A percentile compares a stretch with the other conserved stretches of the same genome.
phyloP scores from a whole-genome alignment of 2,113 vertebrate genomes.

The Ailuropoda melanoleuca region DNA sequence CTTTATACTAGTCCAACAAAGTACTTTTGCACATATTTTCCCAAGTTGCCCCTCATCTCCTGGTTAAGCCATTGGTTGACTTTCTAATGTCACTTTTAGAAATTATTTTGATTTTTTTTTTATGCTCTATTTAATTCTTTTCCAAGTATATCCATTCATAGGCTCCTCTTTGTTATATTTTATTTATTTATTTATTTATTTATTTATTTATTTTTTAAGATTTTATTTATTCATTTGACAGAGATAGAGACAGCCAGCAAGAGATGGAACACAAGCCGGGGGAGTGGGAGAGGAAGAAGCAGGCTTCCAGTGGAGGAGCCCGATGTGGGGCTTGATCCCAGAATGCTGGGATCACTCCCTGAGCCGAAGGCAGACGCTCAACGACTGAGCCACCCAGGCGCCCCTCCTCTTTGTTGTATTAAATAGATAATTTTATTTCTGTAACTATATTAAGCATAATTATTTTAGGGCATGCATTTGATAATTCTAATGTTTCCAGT shows the following conservation, averaged over 20 bases:
- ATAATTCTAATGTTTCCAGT: background rate
- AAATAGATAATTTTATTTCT: conserved; percentile 4
- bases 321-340: too few species aligned
- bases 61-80: background rate
- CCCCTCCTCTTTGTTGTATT: background rate
- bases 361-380: too few species aligned
- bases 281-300: too few species aligned
- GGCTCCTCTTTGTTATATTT: background rate
- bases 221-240: too few species aligned
- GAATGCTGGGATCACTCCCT: too few species aligned
- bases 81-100: background rate
- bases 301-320: too few species aligned
- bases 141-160: background rate
- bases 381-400: too few species aligned
- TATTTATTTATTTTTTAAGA: too few species aligned
- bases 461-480: background rate
- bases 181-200: too few species aligned
- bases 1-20: background rate
- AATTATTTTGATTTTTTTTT: background rate
- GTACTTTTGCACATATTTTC: background rate
- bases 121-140: background rate
- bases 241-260: too few species aligned
- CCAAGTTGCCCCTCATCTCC: background rate
- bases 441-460: background rate
- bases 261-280: too few species aligned